Base-by-base conservation (phyloP, 1,140 invertebrate species). In the Chionoecetes opilio region DNA sequence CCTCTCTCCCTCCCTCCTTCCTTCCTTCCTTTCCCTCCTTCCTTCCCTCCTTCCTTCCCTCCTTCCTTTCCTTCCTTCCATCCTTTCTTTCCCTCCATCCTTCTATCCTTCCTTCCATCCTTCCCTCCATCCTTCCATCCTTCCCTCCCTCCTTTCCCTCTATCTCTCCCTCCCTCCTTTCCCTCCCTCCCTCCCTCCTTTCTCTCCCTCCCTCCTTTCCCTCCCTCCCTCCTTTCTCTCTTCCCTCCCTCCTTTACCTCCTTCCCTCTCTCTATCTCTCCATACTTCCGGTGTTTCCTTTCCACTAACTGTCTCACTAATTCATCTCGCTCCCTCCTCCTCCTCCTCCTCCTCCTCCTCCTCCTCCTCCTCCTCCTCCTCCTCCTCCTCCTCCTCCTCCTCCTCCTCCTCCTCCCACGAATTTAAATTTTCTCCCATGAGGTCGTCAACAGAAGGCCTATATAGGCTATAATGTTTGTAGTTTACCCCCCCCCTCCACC, bases 291-390 rank as follows among this genome's bases (percentile, higher is more conserved):
- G 14, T 32, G 14, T 21, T 21, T 21, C n/a, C 3, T 35, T 37
- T 35, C 32, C 34, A 5, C 6, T 21, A 35, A n/a, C n/a, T n/a
- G n/a, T n/a, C n/a, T n/a, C 21, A n/a, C n/a, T n/a, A n/a, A n/a
- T n/a, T n/a, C n/a, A n/a, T n/a, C n/a, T 35, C 86, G 11, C 21
- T 32, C 32, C 35, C 88, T 26, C 88, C 14, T 90, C 38, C 29
- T 41, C 29, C 88, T 90, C 37, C 88, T 46, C 37, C 87, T 38
- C n/a, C 41, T 87, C 85, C 85, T 34, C 31, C 85, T 87, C 85
- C 31, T 87, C 85, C 85, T 34, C 85, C 31, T 34, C 85, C 85
- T 34, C 85, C 85, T 32, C 85, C 86, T 87, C 86, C 86, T 31
- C 88, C n/a, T 46, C 38, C 88, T 41, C 88, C 37, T 46, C 88